A percentile compares a stretch with the other conserved stretches of the same genome.
Conservation (phyloP, 2,113 vertebrate species). For the Trematomus loennbergii region DNA sequence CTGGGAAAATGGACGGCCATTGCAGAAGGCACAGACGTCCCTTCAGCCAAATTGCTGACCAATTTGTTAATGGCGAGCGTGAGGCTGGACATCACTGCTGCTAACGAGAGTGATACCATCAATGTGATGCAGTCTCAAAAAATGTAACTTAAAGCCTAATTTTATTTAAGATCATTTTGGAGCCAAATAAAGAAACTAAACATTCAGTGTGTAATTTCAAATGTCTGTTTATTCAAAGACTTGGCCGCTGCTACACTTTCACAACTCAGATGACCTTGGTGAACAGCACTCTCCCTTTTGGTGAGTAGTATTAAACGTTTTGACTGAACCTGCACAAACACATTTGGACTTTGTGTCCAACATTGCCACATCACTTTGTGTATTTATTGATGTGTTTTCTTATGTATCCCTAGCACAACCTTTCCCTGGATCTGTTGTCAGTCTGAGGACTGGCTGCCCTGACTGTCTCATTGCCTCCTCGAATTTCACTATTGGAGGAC, state of each 20-base stretch:
- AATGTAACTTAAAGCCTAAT: slow-evolving; percentile 34
- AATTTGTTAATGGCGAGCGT: background rate
- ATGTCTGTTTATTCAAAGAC: slow-evolving; percentile 16
- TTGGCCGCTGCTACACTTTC: slow-evolving; percentile 6
- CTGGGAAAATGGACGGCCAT: slow-evolving; percentile 59
- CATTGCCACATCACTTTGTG: background rate
- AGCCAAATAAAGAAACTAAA: too few relatives aligned
- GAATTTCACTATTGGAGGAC: background rate
- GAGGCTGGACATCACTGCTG: slow-evolving; percentile 5
- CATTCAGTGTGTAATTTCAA: background rate
- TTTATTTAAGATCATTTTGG: background rate
- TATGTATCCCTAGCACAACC: slow-evolving; percentile 7
- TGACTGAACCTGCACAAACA: background rate
- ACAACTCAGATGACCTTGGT: background rate
- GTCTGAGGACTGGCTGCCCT: slow-evolving; percentile 50
- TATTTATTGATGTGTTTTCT: background rate
- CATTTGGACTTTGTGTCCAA: slow-evolving; percentile 21
- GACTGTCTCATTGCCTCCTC: slow-evolving; percentile 41
- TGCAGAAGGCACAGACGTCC: slow-evolving; percentile 22
- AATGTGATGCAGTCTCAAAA: background rate
- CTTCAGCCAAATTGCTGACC: background rate
- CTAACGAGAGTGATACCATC: slow-evolving; percentile 10
- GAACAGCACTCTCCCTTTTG: slow-evolving; percentile 15
- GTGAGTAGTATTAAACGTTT: slow-evolving; percentile 48
- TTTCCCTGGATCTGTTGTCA: rapidly evolving